phyloP scores from a whole-genome alignment of 2,888 invertebrate genomes.

The Rosalia funebris region DNA sequence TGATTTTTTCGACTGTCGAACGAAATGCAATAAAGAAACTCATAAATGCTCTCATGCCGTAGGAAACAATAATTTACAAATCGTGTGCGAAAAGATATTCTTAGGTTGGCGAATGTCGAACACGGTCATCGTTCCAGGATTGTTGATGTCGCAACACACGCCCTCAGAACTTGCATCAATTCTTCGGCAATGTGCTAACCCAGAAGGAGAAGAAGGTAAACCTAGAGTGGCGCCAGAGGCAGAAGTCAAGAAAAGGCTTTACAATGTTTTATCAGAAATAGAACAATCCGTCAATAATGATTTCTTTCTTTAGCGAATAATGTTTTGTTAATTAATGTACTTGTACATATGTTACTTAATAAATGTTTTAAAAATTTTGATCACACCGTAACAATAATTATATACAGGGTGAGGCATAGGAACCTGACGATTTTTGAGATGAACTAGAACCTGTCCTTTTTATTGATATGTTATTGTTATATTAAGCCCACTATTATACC shows the following conservation, averaged over 20 bases:
- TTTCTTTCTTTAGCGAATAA: slow-evolving; percentile 49
- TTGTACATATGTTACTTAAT: slow-evolving; percentile 23
- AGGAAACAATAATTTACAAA: slow-evolving; percentile 74
- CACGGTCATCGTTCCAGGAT: slow-evolving; percentile 70
- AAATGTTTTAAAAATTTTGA: too few species aligned
- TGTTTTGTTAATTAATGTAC: not conserved
- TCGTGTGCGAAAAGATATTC: slow-evolving; percentile 74
- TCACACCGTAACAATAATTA: too few species aligned
- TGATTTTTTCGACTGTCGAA: slow-evolving; percentile 74
- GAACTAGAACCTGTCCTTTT: too few species aligned
- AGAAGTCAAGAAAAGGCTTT: slow-evolving; percentile 65
- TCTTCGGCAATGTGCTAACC: slow-evolving; percentile 71
- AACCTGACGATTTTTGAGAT: too few species aligned
- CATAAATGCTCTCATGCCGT: slow-evolving; percentile 68
- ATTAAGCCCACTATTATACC: too few species aligned
- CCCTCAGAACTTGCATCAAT: slow-evolving; percentile 69
- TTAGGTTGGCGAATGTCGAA: slow-evolving; percentile 73
- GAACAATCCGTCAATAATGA: slow-evolving; percentile 59
- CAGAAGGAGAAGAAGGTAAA: slow-evolving; percentile 63
- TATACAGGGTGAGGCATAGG: too few species aligned
- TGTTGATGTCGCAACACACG: slow-evolving; percentile 70
- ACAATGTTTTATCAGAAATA: slow-evolving; percentile 67
- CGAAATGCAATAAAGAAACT: slow-evolving; percentile 67
- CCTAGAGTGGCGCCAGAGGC: slow-evolving; percentile 65
- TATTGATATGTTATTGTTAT: too few species aligned